Evolutionary conservation across 2,888 invertebrate genomes (phyloP), one percentile per base, ranked within the genome.

Genomic region (Aphidius colemani): DNA sequence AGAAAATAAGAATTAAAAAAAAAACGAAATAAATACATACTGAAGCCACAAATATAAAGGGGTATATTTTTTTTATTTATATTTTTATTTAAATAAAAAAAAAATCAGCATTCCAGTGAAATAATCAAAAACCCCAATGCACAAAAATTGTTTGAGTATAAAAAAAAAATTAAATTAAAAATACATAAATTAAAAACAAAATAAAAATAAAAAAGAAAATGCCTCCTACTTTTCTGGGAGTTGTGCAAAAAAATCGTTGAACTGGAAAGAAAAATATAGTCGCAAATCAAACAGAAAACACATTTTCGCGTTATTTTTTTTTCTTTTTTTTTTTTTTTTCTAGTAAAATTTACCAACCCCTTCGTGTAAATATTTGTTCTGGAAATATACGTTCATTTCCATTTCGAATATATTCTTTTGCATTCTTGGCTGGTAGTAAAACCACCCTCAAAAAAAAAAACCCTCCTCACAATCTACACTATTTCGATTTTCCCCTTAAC

Each of bases 221-320:
- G 2, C 13, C 13, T 3, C 30, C 5, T 4, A 30, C 30, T 58
- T 48, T 48, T 13, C 18, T 30, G 44, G 43, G 44, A 59, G 51
- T 59, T 59, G 13, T 66, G 59, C 67, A 66, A 13, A 13, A 63
- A 67, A 66, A 60, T 65, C 66, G 67, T 67, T 70, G 66, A 69
- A 68, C 67, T 69, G 67, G 71, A 72, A 74, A 74, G 72, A 73
- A 77, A 74, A 76, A 77, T 72, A 75, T 70, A 71, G 73, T 77
- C 71, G 72, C 75, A 74, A 76, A 76, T 76, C 74, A 76, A 77
- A 77, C 73, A 71, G 73, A 75, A 76, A 75, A 75, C 71, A 73
- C 71, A 76, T 76, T 75, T 74, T 76, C 72, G 66, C 69, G 71
- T 71, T 74, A 73, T 73, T 76, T 74, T 69, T 66, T 40, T 49